Evolutionary conservation across 1,140 invertebrate species (phyloP).

Genomic region (Listronotus bonariensis): DNA sequence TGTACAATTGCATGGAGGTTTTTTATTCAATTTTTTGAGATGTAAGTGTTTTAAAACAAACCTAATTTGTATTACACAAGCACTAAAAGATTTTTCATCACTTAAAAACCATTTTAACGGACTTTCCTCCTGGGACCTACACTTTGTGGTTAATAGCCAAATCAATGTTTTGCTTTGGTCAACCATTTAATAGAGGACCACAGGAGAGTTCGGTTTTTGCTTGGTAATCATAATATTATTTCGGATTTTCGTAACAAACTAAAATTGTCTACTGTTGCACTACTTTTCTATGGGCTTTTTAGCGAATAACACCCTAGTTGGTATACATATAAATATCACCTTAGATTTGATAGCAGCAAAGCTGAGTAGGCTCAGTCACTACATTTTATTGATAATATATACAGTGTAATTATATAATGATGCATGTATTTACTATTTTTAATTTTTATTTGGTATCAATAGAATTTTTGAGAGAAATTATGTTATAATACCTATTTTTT

Average conservation of each 20-base stretch:
- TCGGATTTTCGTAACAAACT: neutral
- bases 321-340: slow-evolving; percentile 40
- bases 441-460: slow-evolving; percentile 1
- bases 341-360: slow-evolving; percentile 52
- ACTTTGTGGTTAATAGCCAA: too few species aligned
- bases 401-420: slow-evolving; percentile 50
- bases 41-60: slow-evolving; percentile 11
- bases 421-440: slow-evolving; percentile 46
- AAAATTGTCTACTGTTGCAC: slow-evolving; percentile 12
- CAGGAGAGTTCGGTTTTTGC: too few species aligned
- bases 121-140: too few species aligned
- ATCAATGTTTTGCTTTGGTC: too few species aligned
- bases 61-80: slow-evolving; percentile 24
- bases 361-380: slow-evolving; percentile 45
- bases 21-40: slow-evolving; percentile 5
- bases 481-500: neutral
- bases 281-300: slow-evolving; percentile 47
- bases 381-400: slow-evolving; percentile 35
- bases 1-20: slow-evolving; percentile 18
- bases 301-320: slow-evolving; percentile 45
- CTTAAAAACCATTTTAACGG: too few species aligned
- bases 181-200: too few species aligned
- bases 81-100: slow-evolving; percentile 22
- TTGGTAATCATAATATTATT: too few species aligned
- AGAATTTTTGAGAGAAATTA: slow-evolving; percentile 4